Base-by-base conservation (phyloP, 2,888 invertebrate species). In the Cataglyphis cursor region DNA sequence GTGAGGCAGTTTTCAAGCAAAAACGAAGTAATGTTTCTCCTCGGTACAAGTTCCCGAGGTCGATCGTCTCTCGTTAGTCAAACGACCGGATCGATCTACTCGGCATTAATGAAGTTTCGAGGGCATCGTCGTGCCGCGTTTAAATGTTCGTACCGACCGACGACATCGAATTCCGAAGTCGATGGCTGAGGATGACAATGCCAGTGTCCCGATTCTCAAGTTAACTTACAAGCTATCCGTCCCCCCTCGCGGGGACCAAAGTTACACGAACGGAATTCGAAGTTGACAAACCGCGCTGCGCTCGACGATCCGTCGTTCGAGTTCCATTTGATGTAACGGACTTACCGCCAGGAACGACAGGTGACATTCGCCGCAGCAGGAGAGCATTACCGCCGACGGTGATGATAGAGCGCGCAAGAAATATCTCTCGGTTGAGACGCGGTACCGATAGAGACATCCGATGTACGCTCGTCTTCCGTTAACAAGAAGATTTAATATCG, bases 401-500 rank as follows among this genome's bases (percentile, higher is more conserved):
- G 35, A 61, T n/a, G 35, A 61, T 70, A 44, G 59, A 70, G 18
- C 5, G 35, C 59, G 31, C 59, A 70, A 70, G 70, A 78, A 70
- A 78, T 70, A 44, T 61, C 38, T 65, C 51, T 54, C 18, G 31
- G 59, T 61, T 59, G 44, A 76, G 31, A 44, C 24, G 21, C 21
- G 59, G 48, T 21, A 70, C 66, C 70, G 66, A 76, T 68, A 64
- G 41, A 83, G 44, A 54, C 62, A 80, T 80, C 70, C 68, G 80
- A 68, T 70, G 41, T 6, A 15, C 54, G 62, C 70, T 35, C 59
- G 70, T 80, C 41, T 82, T 54, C 41, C 44, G 80, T 80, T 80
- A 80, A 62, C 82, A 80, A 83, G 78, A 78, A 78, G 70, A 80
- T 83, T 83, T 83, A 80, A 83, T 78, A 80, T 80, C 62, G 28